A percentile compares a stretch with the other conserved stretches of the same genome.
These are phyloP conservation scores for Coenonympha glycerion DNA, from an alignment of 2,888 invertebrate genomes.

Conservation along the genomic window DNA sequence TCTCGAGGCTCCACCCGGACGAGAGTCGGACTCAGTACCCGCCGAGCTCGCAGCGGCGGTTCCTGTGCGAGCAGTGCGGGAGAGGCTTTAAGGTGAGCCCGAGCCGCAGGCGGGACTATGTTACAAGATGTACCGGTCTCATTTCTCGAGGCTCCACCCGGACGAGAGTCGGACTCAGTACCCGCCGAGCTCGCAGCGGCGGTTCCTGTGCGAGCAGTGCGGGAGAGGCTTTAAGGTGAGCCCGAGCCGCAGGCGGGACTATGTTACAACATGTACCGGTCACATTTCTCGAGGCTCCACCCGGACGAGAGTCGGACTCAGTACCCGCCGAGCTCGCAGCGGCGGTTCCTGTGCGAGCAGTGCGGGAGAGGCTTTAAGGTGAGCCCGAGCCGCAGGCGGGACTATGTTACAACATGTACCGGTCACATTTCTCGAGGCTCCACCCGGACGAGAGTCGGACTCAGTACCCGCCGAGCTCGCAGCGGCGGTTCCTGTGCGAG, in stretches of 20 bases:
- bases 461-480: neutral
- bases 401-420: neutral
- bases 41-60: neutral
- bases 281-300: neutral
- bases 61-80: neutral
- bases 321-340: neutral
- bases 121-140: neutral
- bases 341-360: neutral
- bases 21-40: neutral
- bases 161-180: neutral
- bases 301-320: neutral
- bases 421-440: neutral
- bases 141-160: neutral
- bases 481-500: neutral
- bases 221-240: neutral
- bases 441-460: neutral
- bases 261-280: neutral
- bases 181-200: neutral
- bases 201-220: neutral
- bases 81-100: neutral
- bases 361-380: neutral
- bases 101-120: neutral
- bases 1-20: neutral
- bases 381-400: neutral
- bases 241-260: neutral